phyloP scores from a whole-genome alignment of 2,888 invertebrate species.

The Heliconius aoede region DNA sequence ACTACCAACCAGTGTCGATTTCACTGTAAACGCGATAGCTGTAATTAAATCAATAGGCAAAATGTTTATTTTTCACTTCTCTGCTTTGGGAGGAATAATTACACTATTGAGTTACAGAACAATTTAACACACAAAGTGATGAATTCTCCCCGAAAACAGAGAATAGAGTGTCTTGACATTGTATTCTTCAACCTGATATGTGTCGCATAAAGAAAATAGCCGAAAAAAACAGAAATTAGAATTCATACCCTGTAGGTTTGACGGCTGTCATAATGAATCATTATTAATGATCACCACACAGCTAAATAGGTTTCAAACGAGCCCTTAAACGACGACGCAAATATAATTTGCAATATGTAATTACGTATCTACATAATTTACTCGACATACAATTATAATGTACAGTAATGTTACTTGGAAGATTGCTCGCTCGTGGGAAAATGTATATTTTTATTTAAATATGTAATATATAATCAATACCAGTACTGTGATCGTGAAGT shows the following conservation, averaged over 20 bases:
- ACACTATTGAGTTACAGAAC: background rate
- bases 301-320: conserved; percentile 1
- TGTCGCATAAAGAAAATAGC: background rate
- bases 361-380: conserved; percentile 54
- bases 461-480: too few species aligned
- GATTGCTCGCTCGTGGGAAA: conserved; percentile 16
- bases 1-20: too few species aligned
- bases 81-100: background rate
- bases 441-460: background rate
- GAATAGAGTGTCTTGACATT: background rate
- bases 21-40: too few species aligned
- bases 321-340: conserved; percentile 34
- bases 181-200: too few species aligned
- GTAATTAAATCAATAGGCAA: too few species aligned
- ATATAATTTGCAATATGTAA: conserved; percentile 38
- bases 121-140: background rate
- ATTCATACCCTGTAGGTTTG: background rate
- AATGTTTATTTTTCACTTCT: too few species aligned
- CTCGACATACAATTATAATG: conserved; percentile 43
- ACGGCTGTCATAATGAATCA: background rate
- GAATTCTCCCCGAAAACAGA: background rate
- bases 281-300: background rate
- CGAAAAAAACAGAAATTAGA: background rate
- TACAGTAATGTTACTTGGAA: conserved; percentile 34
- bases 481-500: too few species aligned